Evolutionary conservation across 2,113 vertebrate species (phyloP).

Genomic region (Cyprinodon brontotheroides): DNA sequence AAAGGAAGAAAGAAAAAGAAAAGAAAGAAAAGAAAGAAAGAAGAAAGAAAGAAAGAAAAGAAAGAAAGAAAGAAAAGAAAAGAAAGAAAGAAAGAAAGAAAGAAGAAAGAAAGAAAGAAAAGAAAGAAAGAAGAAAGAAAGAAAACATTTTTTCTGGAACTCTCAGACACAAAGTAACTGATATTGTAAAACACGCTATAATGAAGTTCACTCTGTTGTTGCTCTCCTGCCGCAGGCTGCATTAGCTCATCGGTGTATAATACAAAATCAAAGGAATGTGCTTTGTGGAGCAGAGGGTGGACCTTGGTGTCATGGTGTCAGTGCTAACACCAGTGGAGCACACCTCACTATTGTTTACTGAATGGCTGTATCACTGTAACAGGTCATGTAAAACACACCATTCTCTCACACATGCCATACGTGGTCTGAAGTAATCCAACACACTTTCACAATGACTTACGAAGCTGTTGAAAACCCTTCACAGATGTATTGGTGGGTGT

Average conservation of each 20-base stretch:
- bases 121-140: neutral
- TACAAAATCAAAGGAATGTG: slow-evolving; percentile 64
- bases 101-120: slow-evolving; percentile 14
- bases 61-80: too few species aligned
- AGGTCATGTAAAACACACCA: slow-evolving; percentile 42
- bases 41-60: too few species aligned
- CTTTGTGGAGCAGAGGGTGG: slow-evolving; percentile 60
- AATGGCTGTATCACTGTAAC: slow-evolving; percentile 35
- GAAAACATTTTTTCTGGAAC: slow-evolving; percentile 17
- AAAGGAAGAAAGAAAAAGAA: neutral
- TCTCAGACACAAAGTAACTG: slow-evolving; percentile 68
- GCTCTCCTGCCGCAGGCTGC: slow-evolving; percentile 45
- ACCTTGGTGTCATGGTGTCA: slow-evolving; percentile 49
- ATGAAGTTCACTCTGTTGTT: slow-evolving; percentile 68
- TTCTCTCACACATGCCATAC: slow-evolving; percentile 21
- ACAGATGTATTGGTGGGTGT: neutral
- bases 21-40: slow-evolving; percentile 1
- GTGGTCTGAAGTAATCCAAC: slow-evolving; percentile 14
- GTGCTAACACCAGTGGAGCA: slow-evolving; percentile 52
- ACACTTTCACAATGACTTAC: neutral
- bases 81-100: slow-evolving; percentile 9
- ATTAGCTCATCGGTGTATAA: slow-evolving; percentile 73
- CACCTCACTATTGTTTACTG: slow-evolving; percentile 41
- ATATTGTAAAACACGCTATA: slow-evolving; percentile 67
- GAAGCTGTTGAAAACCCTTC: neutral